A percentile compares a stretch with the other conserved stretches of the same genome.
These are phyloP conservation scores for Eristalis arbustorum DNA, from an alignment of 2,888 invertebrate species.

Conservation along the genomic window DNA sequence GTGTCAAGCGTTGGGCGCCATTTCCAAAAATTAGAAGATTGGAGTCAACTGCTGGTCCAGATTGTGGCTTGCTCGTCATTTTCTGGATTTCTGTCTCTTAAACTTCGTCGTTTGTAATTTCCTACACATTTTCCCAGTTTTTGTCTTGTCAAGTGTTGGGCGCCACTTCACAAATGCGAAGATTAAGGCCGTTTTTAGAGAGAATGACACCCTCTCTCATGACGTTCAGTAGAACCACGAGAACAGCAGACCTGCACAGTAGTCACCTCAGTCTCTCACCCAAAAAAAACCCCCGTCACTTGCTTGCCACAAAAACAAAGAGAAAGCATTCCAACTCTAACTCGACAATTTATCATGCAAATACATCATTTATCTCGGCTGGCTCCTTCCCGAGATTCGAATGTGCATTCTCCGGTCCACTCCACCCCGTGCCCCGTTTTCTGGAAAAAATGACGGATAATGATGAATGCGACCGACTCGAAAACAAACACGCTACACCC, in stretches of 20 bases:
- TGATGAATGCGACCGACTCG: constrained; percentile 66
- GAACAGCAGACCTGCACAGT: neutral
- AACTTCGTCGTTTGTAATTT: too few relatives aligned
- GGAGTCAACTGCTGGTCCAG: too few relatives aligned
- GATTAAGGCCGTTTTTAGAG: too few relatives aligned
- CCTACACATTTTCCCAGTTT: too few relatives aligned
- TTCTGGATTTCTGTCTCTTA: too few relatives aligned
- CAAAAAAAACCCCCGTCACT: neutral
- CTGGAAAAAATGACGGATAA: constrained; percentile 71
- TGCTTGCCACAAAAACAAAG: neutral
- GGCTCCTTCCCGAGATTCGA: constrained; percentile 29
- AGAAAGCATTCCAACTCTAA: constrained; percentile 5
- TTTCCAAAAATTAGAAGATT: too few relatives aligned
- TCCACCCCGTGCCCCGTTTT: constrained; percentile 44
- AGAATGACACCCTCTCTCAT: too few relatives aligned
- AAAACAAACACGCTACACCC: constrained; percentile 61
- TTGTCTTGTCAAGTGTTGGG: too few relatives aligned
- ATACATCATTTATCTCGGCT: constrained; percentile 65
- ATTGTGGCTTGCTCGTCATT: too few relatives aligned
- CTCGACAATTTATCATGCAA: constrained; percentile 63
- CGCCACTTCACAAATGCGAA: too few relatives aligned
- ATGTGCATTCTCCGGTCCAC: neutral
- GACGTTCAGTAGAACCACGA: too few relatives aligned
- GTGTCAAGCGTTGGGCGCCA: too few relatives aligned
- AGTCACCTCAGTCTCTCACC: neutral